Conservation (phyloP, 1,140 invertebrate genomes). For the Oscheius sp. region DNA sequence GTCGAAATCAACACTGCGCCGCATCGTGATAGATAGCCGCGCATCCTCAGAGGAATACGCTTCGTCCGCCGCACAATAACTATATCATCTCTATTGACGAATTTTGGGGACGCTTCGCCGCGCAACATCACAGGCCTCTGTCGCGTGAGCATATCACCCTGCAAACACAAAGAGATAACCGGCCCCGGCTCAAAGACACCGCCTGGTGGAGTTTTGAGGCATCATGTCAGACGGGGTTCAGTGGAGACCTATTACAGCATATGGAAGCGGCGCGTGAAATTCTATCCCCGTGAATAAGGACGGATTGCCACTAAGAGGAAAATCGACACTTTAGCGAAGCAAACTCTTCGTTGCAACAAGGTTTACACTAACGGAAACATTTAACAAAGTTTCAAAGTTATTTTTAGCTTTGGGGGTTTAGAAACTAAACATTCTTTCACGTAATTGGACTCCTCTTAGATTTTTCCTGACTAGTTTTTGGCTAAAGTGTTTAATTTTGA, state of each 20-base stretch:
- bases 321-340: slow-evolving; percentile 5
- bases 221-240: background rate
- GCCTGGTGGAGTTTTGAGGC: background rate
- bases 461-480: too few relatives aligned
- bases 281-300: slow-evolving; percentile 7
- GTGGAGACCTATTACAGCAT: slow-evolving; percentile 11
- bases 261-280: slow-evolving; percentile 7
- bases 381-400: too few relatives aligned
- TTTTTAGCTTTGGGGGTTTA: too few relatives aligned
- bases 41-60: slow-evolving; percentile 4
- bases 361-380: too few relatives aligned
- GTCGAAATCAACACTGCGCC: slow-evolving; percentile 8
- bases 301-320: background rate
- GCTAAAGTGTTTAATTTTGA: too few relatives aligned
- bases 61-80: slow-evolving; percentile 3
- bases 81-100: slow-evolving; percentile 13
- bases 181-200: background rate
- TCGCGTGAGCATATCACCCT: too few relatives aligned
- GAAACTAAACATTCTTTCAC: too few relatives aligned
- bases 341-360: too few relatives aligned
- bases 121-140: background rate
- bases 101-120: slow-evolving; percentile 8
- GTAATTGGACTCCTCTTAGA: too few relatives aligned
- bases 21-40: background rate
- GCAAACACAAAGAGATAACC: background rate